Evolutionary conservation across 2,113 vertebrate genomes (phyloP), one percentile per base, ranked within the genome.

Genomic region (Pimephales promelas): DNA sequence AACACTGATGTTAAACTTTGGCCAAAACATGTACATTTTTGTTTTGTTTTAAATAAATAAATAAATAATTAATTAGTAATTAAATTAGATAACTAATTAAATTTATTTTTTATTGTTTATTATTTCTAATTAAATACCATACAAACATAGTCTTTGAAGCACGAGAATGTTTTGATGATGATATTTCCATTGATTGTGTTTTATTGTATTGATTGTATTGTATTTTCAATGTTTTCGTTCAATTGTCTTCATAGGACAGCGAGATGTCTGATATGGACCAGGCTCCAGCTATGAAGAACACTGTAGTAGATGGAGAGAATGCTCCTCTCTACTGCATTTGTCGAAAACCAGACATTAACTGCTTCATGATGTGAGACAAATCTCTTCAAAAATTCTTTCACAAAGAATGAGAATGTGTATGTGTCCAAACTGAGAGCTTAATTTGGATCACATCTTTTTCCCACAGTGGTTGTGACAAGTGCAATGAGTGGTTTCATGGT

Each of bases 401-500:
- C 14, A 4, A n/a, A 31, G 49, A 24, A 20, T 49, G 31, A 10
- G 5, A 31, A 34, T 31, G 54, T 7, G 4, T 28, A 47, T 45
- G 75, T 16, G 2, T 70, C 5, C 28, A 54, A 36, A 52, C 18
- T 10, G 40, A 43, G 13, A 34, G 14, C 10, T 45, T 66, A 31
- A 79, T 49, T 28, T 64, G 40, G 47, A 34, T 24, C 31, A 2
- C 71, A 47, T 84, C 31, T 75, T 66, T 54, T 20, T 6, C 62
- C 26, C 4, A 26, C 90, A 98, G 97, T n/a, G 97, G 97, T 31
- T 98, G 97, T 85, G 97, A 98, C 89, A 95, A 96, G 79, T 98
- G 97, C 88, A 98, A 97, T 5, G 97, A 98, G 83, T 98, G 97
- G 97, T 98, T 97, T 85, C 97, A 97, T 77, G 97, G 97, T 59